These are phyloP conservation scores for Pyrocephalus nanus DNA, from an alignment of 2,797 vertebrate genomes.

Conservation along the genomic window DNA sequence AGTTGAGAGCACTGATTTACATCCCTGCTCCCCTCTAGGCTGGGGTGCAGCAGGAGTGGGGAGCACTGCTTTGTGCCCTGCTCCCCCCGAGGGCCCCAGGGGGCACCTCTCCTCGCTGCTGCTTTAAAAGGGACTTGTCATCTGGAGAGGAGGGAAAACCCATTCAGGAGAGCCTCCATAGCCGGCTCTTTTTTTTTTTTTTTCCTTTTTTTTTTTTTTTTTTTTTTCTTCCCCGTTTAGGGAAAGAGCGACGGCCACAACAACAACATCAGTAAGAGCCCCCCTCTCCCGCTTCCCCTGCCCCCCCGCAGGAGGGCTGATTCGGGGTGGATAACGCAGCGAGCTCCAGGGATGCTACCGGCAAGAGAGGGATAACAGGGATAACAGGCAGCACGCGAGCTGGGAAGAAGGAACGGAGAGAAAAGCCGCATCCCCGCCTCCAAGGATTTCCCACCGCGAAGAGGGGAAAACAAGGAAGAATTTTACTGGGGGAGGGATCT, in stretches of 20 bases:
- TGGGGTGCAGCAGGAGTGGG: too few species aligned
- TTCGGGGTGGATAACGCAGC: background rate
- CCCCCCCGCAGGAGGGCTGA: background rate
- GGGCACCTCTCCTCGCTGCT: background rate
- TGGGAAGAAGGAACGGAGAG: background rate
- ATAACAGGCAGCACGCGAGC: background rate
- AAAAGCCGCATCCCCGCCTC: constrained; percentile 38
- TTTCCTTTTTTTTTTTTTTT: background rate
- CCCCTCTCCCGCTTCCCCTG: too few species aligned
- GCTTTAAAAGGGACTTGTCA: background rate
- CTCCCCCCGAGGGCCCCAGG: background rate
- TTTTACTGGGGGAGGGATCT: constrained; percentile 21
- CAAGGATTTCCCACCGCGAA: background rate
- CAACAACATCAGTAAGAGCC: background rate
- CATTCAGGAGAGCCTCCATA: background rate
- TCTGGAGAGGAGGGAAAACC: background rate
- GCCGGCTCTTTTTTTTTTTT: background rate
- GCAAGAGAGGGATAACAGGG: background rate
- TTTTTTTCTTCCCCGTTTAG: background rate
- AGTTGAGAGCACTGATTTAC: background rate
- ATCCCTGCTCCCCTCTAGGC: rapidly evolving
- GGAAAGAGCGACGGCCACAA: background rate
- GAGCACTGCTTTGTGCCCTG: background rate
- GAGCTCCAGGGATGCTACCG: background rate
- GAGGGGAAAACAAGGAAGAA: background rate